phyloP scores from a whole-genome alignment of 2,888 invertebrate species.

The Ormyrus labotus region DNA sequence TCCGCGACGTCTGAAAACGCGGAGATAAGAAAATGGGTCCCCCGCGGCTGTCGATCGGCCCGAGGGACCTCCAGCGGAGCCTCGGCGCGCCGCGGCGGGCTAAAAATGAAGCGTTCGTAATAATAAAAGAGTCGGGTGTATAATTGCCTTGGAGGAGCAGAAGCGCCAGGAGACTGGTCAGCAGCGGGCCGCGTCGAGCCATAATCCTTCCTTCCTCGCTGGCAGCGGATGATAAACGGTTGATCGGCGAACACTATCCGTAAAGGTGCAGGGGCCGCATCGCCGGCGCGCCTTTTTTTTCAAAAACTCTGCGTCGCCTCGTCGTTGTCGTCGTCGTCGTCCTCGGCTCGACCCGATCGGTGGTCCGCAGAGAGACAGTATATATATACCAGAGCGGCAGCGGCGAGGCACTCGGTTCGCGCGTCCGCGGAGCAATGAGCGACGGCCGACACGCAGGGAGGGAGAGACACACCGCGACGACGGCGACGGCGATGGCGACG shows the following conservation, averaged over 20 bases:
- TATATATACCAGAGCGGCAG: too few species aligned
- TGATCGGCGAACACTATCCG: too few species aligned
- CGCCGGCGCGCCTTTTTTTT: not conserved
- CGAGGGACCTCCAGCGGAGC: not conserved
- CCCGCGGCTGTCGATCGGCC: slow-evolving; percentile 24
- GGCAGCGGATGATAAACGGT: not conserved
- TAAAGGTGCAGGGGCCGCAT: not conserved
- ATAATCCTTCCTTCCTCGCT: not conserved
- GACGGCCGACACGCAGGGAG: slow-evolving; percentile 22
- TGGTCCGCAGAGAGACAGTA: not conserved
- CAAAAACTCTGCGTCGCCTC: not conserved
- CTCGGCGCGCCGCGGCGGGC: not conserved
- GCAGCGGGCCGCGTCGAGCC: not conserved
- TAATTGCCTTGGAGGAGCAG: slow-evolving; percentile 49
- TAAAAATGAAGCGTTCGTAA: not conserved
- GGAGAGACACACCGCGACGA: slow-evolving; percentile 7
- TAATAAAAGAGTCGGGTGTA: not conserved
- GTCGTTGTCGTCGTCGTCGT: not conserved
- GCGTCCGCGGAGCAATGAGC: slow-evolving; percentile 31
- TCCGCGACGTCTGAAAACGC: not conserved
- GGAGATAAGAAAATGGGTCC: not conserved
- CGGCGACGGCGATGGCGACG: slow-evolving; percentile 19
- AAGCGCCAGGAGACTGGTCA: not conserved
- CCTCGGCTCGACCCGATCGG: not conserved
- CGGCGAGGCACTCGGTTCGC: slow-evolving; percentile 15